Base-by-base conservation (phyloP, 2,888 invertebrate genomes). In the Polia nebulosa region DNA sequence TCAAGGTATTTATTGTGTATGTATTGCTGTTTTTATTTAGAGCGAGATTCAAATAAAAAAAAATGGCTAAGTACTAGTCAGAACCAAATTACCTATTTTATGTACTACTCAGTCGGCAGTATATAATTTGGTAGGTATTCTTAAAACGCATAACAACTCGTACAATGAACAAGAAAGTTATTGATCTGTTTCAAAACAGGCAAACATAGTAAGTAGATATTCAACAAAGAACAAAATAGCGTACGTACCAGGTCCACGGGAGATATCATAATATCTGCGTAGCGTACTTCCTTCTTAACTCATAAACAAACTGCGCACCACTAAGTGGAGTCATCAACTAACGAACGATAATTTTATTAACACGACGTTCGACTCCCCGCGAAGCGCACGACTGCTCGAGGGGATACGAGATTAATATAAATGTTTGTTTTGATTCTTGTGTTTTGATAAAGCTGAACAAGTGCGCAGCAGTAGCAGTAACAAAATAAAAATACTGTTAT, bases 391-490 rank as follows among this genome's bases (percentile, higher is more conserved):
- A 41, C 44, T 41, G 56, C 41, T 51, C 63, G 52, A 36, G 52
- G 60, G 60, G 65, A 76, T 72, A 60, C 39, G 69, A 60, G 51
- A 75, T 63, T 80, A 82, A 80, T 29, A 25, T 25, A 47, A 25
- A 47, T 59, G 81, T 83, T 87, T 87, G 84, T 82, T 86, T 87
- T 84, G 81, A 75, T 81, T 72, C 64, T 80, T 83, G 82, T 80
- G 83, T 80, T 80, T 72, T 76, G 76, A 72, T 66, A 67, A 0
- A 58, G 17, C 53, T 71, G 59, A 64, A 70, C 72, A 80, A 77
- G 72, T 78, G 71, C 78, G 72, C 69, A 73, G 47, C 59, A 70
- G 55, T 57, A 72, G 39, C 20, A 34, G 41, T 39, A 41, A 29
- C 44, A 66, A 72, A 71, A 52, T 25, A 22, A 73, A 70, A 70